A percentile compares a stretch with the other conserved stretches of the same genome.
Evolutionary conservation across 2,888 invertebrate genomes (phyloP).

Genomic region (Drosophila rellima): DNA sequence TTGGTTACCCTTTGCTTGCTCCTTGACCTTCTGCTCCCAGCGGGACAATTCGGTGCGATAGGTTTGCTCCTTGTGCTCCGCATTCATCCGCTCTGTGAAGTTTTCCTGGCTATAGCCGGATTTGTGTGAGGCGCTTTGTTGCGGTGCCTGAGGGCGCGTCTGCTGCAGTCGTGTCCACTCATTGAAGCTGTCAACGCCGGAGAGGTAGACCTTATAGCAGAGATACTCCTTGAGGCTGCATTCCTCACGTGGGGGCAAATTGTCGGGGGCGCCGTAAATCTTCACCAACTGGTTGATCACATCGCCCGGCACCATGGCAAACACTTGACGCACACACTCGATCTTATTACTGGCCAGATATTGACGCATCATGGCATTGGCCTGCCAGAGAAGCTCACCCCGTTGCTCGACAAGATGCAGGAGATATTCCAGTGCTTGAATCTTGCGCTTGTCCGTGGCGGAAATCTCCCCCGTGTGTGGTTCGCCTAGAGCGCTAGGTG

Average conservation of each 20-base stretch:
- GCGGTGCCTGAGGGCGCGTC: conserved; percentile 91
- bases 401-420: conserved; percentile 92
- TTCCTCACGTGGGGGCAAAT: conserved; percentile 86
- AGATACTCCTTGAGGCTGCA: conserved; percentile 91
- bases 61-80: conserved; percentile 93
- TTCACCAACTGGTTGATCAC: conserved; percentile 88
- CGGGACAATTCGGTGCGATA: conserved; percentile 92
- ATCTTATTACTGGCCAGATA: conserved; percentile 93
- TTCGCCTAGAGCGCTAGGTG: conserved; percentile 77
- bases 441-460: conserved; percentile 90
- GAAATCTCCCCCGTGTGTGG: conserved; percentile 87
- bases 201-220: conserved; percentile 94
- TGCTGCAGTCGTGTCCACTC: conserved; percentile 95
- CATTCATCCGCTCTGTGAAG: conserved; percentile 95
- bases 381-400: conserved; percentile 93
- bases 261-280: conserved; percentile 85
- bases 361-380: conserved; percentile 94
- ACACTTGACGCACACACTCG: conserved; percentile 92
- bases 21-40: conserved; percentile 90
- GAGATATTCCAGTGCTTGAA: conserved; percentile 94
- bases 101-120: conserved; percentile 86
- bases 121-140: conserved; percentile 86
- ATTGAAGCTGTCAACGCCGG: conserved; percentile 94
- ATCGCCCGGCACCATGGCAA: conserved; percentile 90
- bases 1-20: conserved; percentile 89